A percentile compares a stretch with the other conserved stretches of the same genome.
Evolutionary conservation across 1,140 invertebrate species (phyloP).

Genomic region (Zaprionus camerounensis): DNA sequence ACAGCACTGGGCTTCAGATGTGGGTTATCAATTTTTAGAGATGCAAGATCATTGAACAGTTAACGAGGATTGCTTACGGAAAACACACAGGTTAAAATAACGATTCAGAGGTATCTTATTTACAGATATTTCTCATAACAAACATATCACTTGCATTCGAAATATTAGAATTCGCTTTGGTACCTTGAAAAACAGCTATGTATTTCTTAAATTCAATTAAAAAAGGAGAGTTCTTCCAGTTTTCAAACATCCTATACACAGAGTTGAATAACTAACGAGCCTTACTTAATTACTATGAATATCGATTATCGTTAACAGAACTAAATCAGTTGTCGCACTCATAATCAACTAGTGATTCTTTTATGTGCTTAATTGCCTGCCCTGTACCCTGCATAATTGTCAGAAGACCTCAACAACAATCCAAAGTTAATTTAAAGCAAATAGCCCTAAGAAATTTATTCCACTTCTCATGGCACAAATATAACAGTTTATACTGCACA

Average conservation of each 20-base stretch:
- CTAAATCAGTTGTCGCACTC: background rate
- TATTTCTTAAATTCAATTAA: too few relatives aligned
- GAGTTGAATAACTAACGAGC: background rate
- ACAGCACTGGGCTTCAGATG: background rate
- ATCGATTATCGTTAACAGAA: background rate
- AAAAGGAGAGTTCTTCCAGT: too few relatives aligned
- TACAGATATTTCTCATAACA: background rate
- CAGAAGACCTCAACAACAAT: background rate
- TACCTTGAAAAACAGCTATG: too few relatives aligned
- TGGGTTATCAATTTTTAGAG: background rate
- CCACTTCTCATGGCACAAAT: background rate
- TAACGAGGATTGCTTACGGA: background rate
- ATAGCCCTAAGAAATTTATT: background rate
- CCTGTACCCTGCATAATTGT: background rate
- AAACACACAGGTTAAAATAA: background rate
- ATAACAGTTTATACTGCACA: background rate
- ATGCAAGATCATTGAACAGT: background rate
- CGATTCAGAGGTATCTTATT: background rate
- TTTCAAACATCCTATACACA: too few relatives aligned
- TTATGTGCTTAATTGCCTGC: background rate
- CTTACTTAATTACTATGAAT: background rate
- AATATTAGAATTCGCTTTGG: too few relatives aligned
- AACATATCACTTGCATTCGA: background rate
- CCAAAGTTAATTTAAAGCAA: background rate
- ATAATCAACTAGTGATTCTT: background rate